These are phyloP conservation scores for Antheraea pernyi DNA, from an alignment of 1,140 invertebrate species.

Conservation along the genomic window DNA sequence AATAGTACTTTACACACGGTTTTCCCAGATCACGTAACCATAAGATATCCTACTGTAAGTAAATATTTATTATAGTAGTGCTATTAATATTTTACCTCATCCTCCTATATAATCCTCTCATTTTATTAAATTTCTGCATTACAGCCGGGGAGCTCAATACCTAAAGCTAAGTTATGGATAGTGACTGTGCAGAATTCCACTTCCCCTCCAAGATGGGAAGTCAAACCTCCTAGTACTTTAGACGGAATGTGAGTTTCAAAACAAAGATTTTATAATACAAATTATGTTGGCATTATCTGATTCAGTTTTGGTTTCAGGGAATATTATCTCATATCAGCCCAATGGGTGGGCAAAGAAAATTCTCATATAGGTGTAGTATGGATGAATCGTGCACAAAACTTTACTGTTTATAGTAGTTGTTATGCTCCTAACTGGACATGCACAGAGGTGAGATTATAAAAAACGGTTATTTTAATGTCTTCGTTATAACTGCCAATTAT, in stretches of 20 bases:
- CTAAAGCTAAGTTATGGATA: conserved; percentile 89
- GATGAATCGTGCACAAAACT: conserved; percentile 95
- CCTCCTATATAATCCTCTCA: too few relatives aligned
- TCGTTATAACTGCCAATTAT: too few relatives aligned
- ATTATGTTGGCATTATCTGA: neutral
- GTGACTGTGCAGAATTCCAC: conserved; percentile 86
- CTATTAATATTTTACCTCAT: too few relatives aligned
- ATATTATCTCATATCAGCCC: conserved; percentile 94
- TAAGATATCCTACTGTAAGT: conserved; percentile 87
- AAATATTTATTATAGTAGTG: too few relatives aligned
- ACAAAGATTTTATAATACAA: neutral
- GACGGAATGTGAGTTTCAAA: conserved; percentile 83
- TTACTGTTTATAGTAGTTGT: conserved; percentile 90
- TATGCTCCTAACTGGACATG: conserved; percentile 89
- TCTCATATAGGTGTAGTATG: conserved; percentile 90
- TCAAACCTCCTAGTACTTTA: conserved; percentile 85
- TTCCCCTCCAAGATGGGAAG: conserved; percentile 80
- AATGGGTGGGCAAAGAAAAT: conserved; percentile 90
- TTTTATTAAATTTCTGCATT: conserved; percentile 27
- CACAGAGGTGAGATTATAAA: conserved; percentile 82
- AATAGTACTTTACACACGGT: conserved; percentile 59
- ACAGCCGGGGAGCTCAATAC: conserved; percentile 91
- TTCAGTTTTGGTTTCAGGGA: conserved; percentile 83
- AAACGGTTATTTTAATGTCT: neutral
- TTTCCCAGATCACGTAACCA: conserved; percentile 87